phyloP scores from a whole-genome alignment of 2,888 invertebrate species.

The Holacanthella duospinosa region DNA sequence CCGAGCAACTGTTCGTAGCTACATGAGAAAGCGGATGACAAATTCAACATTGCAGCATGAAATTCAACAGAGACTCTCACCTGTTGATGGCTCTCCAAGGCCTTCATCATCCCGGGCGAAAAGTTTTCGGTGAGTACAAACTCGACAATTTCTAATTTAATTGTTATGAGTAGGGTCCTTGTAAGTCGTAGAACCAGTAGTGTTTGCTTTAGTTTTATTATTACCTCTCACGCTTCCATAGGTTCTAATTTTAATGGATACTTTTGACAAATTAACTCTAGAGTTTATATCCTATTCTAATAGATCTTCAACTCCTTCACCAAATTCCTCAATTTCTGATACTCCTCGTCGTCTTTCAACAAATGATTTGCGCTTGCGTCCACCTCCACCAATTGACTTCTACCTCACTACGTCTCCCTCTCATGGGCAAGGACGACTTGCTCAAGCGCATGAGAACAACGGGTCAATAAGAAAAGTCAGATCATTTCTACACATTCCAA shows the following conservation, averaged over 20 bases:
- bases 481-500: constrained; percentile 36
- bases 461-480: constrained; percentile 28
- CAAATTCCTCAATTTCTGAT: constrained; percentile 31
- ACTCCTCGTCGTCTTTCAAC: constrained; percentile 34
- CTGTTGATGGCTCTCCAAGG: constrained; percentile 37
- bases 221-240: too few species aligned
- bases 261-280: too few species aligned
- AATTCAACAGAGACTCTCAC: constrained; percentile 37
- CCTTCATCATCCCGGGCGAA: constrained; percentile 34
- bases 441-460: constrained; percentile 3
- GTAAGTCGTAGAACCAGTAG: too few species aligned
- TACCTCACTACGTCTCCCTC: constrained; percentile 28
- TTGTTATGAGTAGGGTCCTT: too few species aligned
- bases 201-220: too few species aligned
- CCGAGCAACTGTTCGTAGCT: constrained; percentile 35
- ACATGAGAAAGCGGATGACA: constrained; percentile 36
- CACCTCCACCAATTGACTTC: constrained; percentile 32
- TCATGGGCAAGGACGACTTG: constrained; percentile 23
- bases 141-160: too few species aligned
- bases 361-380: constrained; percentile 32
- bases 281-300: too few species aligned
- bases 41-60: constrained; percentile 37
- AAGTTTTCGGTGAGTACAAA: constrained; percentile 35
- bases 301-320: constrained; percentile 36
- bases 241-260: too few species aligned